These are phyloP conservation scores for Eumaeus atala DNA, from an alignment of 1,140 invertebrate species.

Conservation along the genomic window DNA sequence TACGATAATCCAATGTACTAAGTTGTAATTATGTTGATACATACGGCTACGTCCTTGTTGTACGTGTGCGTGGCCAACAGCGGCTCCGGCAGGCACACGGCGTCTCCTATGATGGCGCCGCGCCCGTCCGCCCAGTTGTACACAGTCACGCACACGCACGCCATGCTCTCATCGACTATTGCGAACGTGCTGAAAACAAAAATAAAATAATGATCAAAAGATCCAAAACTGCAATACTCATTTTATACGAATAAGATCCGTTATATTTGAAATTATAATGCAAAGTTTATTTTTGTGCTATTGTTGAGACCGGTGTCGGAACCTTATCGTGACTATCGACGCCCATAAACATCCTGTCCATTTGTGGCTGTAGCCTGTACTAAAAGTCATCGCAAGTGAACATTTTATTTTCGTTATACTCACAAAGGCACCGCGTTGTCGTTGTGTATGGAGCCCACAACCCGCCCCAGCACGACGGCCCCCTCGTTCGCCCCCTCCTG, in stretches of 20 bases:
- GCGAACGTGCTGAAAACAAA: constrained; percentile 83
- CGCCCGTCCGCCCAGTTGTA: constrained; percentile 88
- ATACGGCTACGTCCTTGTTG: constrained; percentile 29
- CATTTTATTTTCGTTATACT: constrained; percentile 41
- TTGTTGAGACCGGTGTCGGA: background rate
- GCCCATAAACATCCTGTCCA: background rate
- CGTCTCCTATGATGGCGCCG: constrained; percentile 89
- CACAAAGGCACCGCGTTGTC: constrained; percentile 84
- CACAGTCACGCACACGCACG: constrained; percentile 83
- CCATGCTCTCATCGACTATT: constrained; percentile 82
- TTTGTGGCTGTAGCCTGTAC: background rate
- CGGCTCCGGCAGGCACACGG: constrained; percentile 87
- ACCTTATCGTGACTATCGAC: no score
- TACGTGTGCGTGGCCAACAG: constrained; percentile 75
- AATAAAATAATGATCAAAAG: no score
- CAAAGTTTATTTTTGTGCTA: no score
- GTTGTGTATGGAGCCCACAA: constrained; percentile 85
- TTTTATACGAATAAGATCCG: background rate
- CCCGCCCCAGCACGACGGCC: constrained; percentile 84
- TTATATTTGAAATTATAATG: no score
- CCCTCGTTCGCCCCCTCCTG: constrained; percentile 64
- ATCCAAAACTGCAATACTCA: no score
- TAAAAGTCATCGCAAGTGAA: no score
- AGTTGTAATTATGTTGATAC: constrained; percentile 12
- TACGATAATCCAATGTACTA: background rate